These are phyloP conservation scores for Diplodus sargus DNA, from an alignment of 2,797 vertebrate species.

Conservation along the genomic window DNA sequence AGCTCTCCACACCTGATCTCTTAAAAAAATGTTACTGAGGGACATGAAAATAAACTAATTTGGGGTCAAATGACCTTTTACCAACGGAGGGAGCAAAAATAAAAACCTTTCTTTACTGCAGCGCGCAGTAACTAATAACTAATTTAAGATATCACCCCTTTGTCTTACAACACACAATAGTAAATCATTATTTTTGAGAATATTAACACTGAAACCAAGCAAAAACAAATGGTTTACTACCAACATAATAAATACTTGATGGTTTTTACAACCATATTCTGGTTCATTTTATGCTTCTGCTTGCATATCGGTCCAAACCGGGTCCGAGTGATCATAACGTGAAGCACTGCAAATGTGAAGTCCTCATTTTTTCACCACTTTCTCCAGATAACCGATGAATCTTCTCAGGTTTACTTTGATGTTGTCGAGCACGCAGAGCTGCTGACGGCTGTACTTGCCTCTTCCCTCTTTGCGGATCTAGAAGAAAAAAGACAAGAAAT, in stretches of 20 bases:
- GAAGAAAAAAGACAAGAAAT: constrained; percentile 7
- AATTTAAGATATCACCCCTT: neutral
- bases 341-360: neutral
- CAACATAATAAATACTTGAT: constrained; percentile 72
- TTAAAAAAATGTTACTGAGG: constrained; percentile 16
- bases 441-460: constrained; percentile 89
- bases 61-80: constrained; percentile 17
- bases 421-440: constrained; percentile 96
- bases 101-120: constrained; percentile 28
- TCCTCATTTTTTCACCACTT: constrained; percentile 83
- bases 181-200: constrained; percentile 51
- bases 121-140: constrained; percentile 34
- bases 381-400: constrained; percentile 95
- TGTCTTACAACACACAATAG: constrained; percentile 42
- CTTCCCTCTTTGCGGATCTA: constrained; percentile 95
- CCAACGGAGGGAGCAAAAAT: constrained; percentile 17
- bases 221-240: constrained; percentile 32
- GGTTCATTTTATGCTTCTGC: constrained; percentile 17
- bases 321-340: neutral
- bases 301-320: constrained; percentile 38
- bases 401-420: constrained; percentile 95
- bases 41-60: constrained; percentile 9
- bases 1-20: neutral
- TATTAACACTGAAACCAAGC: constrained; percentile 52
- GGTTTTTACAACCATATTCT: constrained; percentile 43